phyloP scores from a whole-genome alignment of 2,113 vertebrate species.

The Nycticorax nycticorax region DNA sequence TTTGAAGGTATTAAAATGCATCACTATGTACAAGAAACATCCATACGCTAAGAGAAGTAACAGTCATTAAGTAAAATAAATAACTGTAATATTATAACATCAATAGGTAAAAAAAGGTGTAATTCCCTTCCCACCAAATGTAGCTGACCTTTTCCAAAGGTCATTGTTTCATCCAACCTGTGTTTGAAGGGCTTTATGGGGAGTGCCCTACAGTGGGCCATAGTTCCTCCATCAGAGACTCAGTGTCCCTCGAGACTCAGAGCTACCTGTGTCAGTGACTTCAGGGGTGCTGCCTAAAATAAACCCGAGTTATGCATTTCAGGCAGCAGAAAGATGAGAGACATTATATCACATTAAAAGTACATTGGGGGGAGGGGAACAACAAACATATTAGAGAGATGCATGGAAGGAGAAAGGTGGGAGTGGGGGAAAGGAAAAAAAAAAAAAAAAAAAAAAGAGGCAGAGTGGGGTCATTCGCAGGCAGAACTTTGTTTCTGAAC shows the following conservation, averaged over 20 bases:
- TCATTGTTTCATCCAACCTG: background rate
- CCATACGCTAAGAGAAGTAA: background rate
- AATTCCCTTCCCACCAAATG: background rate
- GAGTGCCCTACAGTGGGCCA: background rate
- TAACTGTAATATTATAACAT: background rate
- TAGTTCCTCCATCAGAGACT: background rate
- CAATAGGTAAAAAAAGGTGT: background rate
- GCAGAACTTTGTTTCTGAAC: background rate
- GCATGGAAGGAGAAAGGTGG: too few relatives aligned
- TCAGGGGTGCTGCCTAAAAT: background rate
- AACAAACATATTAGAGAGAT: background rate
- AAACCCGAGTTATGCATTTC: background rate
- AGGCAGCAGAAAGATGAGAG: background rate
- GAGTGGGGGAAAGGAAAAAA: too few relatives aligned
- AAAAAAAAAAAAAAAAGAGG: too few relatives aligned
- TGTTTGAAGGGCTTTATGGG: background rate
- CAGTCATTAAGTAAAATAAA: background rate
- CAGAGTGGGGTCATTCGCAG: background rate
- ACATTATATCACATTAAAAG: background rate
- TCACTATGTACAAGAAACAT: background rate
- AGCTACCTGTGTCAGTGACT: background rate
- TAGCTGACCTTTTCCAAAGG: background rate
- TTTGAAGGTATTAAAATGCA: background rate
- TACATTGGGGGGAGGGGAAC: rapidly evolving
- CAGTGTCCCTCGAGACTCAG: background rate